These are phyloP conservation scores for Salpingus planirostris DNA, from an alignment of 2,888 invertebrate species.

Conservation along the genomic window DNA sequence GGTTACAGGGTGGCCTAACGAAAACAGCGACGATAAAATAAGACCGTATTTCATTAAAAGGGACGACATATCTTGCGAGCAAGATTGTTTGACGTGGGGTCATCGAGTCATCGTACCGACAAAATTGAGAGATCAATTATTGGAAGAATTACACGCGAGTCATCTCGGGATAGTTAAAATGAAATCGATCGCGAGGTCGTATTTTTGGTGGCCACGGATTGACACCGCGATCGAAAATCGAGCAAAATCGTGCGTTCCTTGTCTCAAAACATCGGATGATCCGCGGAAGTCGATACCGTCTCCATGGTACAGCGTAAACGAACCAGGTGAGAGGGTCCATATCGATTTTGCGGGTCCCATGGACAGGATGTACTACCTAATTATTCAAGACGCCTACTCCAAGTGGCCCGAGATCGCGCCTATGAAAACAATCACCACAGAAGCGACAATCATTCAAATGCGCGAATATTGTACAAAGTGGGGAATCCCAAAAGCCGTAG, in stretches of 20 bases:
- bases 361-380: background rate
- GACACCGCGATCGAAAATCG: background rate
- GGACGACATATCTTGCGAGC: conserved; percentile 5
- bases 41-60: conserved; percentile 5
- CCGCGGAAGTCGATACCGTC: background rate
- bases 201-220: background rate
- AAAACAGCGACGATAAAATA: conserved; percentile 2
- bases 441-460: background rate
- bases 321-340: background rate
- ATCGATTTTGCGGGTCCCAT: background rate
- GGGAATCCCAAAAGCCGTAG: background rate
- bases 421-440: background rate
- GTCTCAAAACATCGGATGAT: conserved; percentile 1
- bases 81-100: conserved; percentile 7
- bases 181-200: background rate
- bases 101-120: conserved; percentile 4
- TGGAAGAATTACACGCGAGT: conserved; percentile 2
- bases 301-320: background rate
- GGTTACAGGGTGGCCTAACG: conserved; percentile 3
- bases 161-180: background rate
- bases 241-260: background rate
- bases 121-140: conserved; percentile 3
- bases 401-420: background rate
- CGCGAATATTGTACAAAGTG: background rate
- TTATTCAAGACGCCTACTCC: background rate